phyloP scores from a whole-genome alignment of 35 echinoderm and acorn worm genomes.

The Patiria miniata region DNA sequence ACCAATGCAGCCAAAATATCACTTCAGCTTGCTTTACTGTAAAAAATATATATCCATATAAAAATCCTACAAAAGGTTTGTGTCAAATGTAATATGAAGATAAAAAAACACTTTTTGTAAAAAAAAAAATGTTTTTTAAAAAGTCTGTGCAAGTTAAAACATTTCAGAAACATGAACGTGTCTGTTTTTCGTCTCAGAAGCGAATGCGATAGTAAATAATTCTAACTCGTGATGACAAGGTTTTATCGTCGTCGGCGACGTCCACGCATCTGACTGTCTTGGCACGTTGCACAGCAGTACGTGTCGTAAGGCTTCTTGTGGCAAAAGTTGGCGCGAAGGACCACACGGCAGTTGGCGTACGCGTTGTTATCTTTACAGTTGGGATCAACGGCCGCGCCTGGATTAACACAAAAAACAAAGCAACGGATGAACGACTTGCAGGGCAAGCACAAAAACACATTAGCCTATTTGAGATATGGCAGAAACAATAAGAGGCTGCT shows the following conservation, averaged over 20 bases:
- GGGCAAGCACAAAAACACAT: neutral
- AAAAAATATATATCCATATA: no score
- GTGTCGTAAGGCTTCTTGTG: neutral
- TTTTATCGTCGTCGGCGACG: neutral
- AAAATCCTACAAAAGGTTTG: no score
- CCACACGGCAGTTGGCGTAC: conserved; percentile 61
- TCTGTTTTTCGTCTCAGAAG: no score
- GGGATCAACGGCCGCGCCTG: conserved; percentile 61
- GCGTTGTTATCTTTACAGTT: conserved; percentile 54
- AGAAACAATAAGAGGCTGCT: neutral
- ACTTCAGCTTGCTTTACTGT: no score
- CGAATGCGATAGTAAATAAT: no score
- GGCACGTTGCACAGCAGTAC: conserved; percentile 73
- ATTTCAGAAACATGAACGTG: no score
- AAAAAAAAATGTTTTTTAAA: no score
- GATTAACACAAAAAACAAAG: neutral
- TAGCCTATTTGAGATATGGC: neutral
- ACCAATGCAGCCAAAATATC: no score
- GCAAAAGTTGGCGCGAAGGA: conserved; percentile 54
- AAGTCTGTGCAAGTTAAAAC: no score
- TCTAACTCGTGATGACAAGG: no score
- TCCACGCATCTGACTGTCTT: conserved; percentile 30
- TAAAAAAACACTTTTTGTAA: no score
- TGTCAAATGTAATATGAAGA: no score
- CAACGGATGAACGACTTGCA: neutral